phyloP scores from a whole-genome alignment of 2,797 vertebrate species.

The Heliangelus exortis region DNA sequence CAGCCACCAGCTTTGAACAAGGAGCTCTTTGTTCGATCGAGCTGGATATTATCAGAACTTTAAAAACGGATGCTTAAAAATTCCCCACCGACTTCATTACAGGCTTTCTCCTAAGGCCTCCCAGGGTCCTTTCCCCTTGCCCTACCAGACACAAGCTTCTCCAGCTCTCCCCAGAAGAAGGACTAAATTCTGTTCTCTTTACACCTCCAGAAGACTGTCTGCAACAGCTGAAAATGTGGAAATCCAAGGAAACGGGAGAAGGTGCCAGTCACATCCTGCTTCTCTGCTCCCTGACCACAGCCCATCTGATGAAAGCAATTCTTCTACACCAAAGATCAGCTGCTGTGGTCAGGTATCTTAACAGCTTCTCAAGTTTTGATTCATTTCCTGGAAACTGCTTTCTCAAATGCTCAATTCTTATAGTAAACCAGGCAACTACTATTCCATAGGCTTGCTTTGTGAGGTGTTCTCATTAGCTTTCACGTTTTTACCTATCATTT shows the following conservation, averaged over 20 bases:
- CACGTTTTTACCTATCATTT: constrained; percentile 34
- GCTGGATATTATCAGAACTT: background rate
- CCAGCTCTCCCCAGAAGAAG: background rate
- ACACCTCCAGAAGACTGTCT: background rate
- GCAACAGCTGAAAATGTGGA: background rate
- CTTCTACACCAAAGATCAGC: background rate
- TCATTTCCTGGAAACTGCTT: constrained; percentile 12
- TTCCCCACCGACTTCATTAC: background rate
- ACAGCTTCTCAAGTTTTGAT: background rate
- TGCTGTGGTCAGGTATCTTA: background rate
- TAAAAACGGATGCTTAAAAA: background rate
- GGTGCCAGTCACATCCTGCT: background rate
- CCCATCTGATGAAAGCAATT: background rate
- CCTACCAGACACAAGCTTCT: background rate
- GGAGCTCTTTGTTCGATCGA: background rate
- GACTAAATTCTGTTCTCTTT: background rate
- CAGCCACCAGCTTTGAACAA: background rate
- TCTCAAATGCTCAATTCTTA: background rate
- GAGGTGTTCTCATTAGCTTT: constrained; percentile 54
- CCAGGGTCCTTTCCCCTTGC: background rate
- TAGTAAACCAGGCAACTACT: constrained; percentile 6
- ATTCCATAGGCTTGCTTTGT: constrained; percentile 18
- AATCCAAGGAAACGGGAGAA: background rate
- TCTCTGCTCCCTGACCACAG: fast-evolving
- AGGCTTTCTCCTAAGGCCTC: background rate